Conservation (phyloP, 2,888 invertebrate species). For the Leptinotarsa juncta region DNA sequence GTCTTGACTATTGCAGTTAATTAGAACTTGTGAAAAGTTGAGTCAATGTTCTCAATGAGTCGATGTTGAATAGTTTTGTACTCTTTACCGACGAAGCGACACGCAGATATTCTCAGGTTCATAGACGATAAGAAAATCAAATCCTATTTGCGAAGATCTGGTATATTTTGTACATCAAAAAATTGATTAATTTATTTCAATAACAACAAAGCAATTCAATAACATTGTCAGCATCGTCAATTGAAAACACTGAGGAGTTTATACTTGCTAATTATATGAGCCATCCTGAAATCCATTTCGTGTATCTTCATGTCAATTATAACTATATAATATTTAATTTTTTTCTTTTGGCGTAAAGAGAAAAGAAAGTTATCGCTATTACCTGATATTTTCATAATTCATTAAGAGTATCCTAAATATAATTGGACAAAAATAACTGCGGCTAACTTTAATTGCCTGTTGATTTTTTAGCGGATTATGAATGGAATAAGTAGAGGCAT, state of each 20-base stretch:
- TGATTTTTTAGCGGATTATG: conserved; percentile 51
- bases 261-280: conserved; percentile 21
- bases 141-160: no score
- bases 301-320: conserved; percentile 43
- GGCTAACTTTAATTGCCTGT: conserved; percentile 53
- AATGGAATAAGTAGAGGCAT: conserved; percentile 47
- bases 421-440: conserved; percentile 53
- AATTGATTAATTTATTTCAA: neutral
- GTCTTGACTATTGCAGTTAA: no score
- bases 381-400: conserved; percentile 52
- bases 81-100: no score
- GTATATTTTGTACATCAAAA: no score
- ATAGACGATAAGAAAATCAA: no score
- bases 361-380: conserved; percentile 50
- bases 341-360: conserved; percentile 28
- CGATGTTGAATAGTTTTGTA: no score
- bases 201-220: neutral
- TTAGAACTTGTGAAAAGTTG: no score
- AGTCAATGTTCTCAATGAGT: no score
- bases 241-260: conserved; percentile 8
- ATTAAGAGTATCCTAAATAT: conserved; percentile 49
- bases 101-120: no score
- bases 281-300: conserved; percentile 23
- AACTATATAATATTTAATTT: conserved; percentile 40
- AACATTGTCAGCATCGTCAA: neutral